phyloP scores from a whole-genome alignment of 1,140 invertebrate genomes.

The Parapsyche elsis region DNA sequence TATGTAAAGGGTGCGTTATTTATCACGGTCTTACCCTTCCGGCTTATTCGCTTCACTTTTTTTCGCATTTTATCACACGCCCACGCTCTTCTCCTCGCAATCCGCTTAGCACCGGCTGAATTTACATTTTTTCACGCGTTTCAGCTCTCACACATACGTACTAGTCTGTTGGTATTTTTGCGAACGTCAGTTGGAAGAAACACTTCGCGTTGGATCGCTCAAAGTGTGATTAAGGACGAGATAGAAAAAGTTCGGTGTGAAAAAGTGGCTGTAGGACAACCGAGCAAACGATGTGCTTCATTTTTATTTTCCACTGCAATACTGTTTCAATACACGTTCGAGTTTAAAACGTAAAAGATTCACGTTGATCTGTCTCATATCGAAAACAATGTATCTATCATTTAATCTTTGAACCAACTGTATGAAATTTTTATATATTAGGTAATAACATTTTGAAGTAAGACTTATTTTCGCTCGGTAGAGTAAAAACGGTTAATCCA shows the following conservation, averaged over 20 bases:
- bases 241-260: not conserved
- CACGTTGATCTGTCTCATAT: too few relatives aligned
- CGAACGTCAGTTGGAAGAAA: not conserved
- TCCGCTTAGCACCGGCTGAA: not conserved
- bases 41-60: constrained; percentile 1
- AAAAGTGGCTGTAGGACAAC: not conserved
- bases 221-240: constrained; percentile 25
- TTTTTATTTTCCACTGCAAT: too few relatives aligned
- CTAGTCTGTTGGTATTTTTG: not conserved
- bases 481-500: too few relatives aligned
- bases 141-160: not conserved
- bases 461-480: too few relatives aligned
- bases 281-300: too few relatives aligned
- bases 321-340: too few relatives aligned
- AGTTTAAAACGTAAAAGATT: too few relatives aligned
- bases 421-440: too few relatives aligned
- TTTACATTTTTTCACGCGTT: constrained; percentile 22
- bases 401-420: too few relatives aligned
- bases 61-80: not conserved
- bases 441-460: too few relatives aligned
- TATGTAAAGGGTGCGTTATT: too few relatives aligned
- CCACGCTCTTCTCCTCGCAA: not conserved
- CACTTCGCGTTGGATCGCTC: constrained; percentile 3
- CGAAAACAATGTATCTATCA: too few relatives aligned
- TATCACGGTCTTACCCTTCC: constrained; percentile 19